A percentile compares a stretch with the other conserved stretches of the same genome.
Conservation (phyloP, 2,888 invertebrate species). For the Drosophila borealis region DNA sequence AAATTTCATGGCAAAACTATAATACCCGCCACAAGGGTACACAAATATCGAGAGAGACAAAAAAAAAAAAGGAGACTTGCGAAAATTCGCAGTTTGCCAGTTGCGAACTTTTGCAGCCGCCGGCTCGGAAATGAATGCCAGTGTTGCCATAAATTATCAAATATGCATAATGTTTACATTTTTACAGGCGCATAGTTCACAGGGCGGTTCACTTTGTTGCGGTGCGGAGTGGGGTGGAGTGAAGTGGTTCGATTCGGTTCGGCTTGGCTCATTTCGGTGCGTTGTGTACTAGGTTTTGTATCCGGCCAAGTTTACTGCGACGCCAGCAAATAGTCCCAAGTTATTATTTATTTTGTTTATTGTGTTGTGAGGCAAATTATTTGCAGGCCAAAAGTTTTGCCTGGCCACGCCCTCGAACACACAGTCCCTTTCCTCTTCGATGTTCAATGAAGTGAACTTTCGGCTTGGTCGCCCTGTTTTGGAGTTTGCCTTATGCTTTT, state of each 20-base stretch:
- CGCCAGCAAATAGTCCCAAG: slow-evolving; percentile 68
- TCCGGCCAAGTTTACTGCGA: slow-evolving; percentile 72
- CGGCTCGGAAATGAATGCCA: slow-evolving; percentile 79
- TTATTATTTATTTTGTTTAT: slow-evolving; percentile 82
- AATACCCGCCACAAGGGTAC: no score
- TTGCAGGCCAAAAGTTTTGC: slow-evolving; percentile 71
- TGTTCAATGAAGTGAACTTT: slow-evolving; percentile 69
- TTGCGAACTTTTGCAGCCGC: slow-evolving; percentile 48
- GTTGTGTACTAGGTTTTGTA: slow-evolving; percentile 19
- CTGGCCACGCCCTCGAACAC: slow-evolving; percentile 23
- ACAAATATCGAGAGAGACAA: slow-evolving; percentile 25
- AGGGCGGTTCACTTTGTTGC: neutral
- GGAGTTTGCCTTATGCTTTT: slow-evolving; percentile 63
- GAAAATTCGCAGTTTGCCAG: slow-evolving; percentile 46
- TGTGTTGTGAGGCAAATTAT: slow-evolving; percentile 81
- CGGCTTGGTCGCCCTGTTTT: slow-evolving; percentile 26
- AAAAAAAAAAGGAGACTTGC: slow-evolving; percentile 44
- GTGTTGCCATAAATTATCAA: slow-evolving; percentile 83
- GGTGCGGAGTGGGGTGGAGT: neutral
- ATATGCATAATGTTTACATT: slow-evolving; percentile 82
- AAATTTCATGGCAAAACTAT: no score
- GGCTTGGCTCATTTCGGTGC: slow-evolving; percentile 12
- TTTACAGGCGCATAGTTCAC: slow-evolving; percentile 54
- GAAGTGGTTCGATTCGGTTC: neutral
- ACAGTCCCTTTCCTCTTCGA: neutral